These are phyloP conservation scores for Punctoribates punctum DNA, from an alignment of 2,888 invertebrate species.

Conservation along the genomic window DNA sequence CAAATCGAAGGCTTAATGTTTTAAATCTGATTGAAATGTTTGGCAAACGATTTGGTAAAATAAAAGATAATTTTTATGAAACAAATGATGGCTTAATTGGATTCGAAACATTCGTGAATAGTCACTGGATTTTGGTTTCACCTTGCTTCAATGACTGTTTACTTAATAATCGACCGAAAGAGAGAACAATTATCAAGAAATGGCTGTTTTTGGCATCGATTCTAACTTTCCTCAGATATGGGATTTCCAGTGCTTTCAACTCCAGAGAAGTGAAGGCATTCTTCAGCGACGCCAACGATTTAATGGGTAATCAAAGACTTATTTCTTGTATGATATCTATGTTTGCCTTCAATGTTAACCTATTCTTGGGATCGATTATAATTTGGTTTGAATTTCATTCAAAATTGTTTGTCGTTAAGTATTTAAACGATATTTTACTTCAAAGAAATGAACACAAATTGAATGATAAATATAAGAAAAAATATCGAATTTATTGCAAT, in stretches of 20 bases:
- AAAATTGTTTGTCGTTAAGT: neutral
- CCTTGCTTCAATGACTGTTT: neutral
- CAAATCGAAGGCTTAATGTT: too few relatives aligned
- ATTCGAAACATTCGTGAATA: neutral
- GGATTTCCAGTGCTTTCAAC: neutral
- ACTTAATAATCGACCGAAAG: neutral
- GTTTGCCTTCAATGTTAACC: neutral
- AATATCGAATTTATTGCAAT: neutral
- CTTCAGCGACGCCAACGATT: neutral
- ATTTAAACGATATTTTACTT: neutral
- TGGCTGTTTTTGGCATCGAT: neutral
- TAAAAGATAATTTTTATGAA: neutral
- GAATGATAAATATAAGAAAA: neutral
- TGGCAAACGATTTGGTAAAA: too few relatives aligned
- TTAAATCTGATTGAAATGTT: too few relatives aligned
- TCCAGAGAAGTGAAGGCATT: neutral
- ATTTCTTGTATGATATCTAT: slow-evolving; percentile 11
- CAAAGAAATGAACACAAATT: neutral
- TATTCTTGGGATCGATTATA: neutral
- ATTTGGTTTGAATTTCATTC: neutral
- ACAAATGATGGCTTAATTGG: neutral
- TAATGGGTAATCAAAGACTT: slow-evolving; percentile 7
- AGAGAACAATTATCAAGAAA: neutral
- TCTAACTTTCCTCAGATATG: neutral
- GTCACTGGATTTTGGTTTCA: neutral